Percentiles rank a stretch among this genome's conserved stretches.
phyloP scores from a whole-genome alignment of 2,113 vertebrate species.

The Corvus moneduloides region DNA sequence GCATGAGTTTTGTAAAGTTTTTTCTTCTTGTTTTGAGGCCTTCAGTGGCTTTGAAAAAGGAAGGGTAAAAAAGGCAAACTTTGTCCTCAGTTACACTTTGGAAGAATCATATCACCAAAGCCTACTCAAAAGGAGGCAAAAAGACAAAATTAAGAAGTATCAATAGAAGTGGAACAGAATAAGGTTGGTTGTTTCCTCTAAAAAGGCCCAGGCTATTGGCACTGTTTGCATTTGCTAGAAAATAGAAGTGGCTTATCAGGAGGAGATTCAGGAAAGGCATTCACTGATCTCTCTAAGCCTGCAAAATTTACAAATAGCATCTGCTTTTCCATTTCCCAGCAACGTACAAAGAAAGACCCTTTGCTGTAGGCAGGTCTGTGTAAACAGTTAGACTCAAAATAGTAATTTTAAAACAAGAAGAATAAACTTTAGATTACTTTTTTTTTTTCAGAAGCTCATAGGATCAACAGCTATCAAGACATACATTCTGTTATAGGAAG shows the following conservation, averaged over 20 bases:
- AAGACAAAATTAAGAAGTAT: neutral
- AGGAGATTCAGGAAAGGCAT: neutral
- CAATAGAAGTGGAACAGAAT: neutral
- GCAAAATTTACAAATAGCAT: neutral
- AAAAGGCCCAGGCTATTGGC: neutral
- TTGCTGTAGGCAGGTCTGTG: neutral
- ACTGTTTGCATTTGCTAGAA: neutral
- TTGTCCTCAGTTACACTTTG: neutral
- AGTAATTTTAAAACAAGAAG: constrained; percentile 31
- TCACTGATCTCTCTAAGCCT: neutral
- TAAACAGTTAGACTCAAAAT: neutral
- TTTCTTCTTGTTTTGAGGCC: constrained; percentile 35
- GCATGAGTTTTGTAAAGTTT: constrained; percentile 19
- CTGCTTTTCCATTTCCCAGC: neutral
- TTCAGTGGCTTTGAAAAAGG: neutral
- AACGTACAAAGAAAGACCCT: neutral
- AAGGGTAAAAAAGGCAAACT: neutral
- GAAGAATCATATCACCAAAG: neutral
- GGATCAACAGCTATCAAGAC: constrained; percentile 36
- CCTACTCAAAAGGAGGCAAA: neutral
- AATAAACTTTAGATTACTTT: constrained; percentile 35
- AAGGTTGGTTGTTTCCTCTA: neutral
- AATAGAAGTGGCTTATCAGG: neutral
- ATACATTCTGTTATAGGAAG: constrained; percentile 27
- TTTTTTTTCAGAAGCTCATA: constrained; percentile 26